Conservation (phyloP, 2,797 vertebrate genomes). For the Phrynocephalus vlangalii region DNA sequence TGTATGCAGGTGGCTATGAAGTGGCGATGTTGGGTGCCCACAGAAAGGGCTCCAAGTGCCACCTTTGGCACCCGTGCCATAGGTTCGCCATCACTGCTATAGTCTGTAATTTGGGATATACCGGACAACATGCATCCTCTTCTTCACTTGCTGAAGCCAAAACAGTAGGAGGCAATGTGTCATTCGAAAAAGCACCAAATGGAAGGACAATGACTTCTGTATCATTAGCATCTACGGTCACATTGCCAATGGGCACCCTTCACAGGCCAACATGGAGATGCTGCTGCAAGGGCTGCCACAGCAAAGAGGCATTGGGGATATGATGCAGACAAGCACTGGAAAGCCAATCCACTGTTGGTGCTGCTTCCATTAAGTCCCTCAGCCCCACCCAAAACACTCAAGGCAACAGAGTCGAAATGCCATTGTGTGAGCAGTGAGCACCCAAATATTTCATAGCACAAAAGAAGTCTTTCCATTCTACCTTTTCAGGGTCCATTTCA, state of each 20-base stretch:
- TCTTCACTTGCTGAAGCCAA: too few relatives aligned
- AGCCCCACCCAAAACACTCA: neutral
- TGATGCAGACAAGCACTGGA: neutral
- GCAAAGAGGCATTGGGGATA: neutral
- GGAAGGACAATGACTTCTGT: neutral
- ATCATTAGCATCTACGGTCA: neutral
- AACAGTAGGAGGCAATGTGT: neutral
- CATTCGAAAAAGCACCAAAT: neutral
- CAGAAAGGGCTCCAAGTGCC: too few relatives aligned
- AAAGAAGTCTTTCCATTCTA: too few relatives aligned
- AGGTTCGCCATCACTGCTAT: neutral
- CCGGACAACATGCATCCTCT: neutral
- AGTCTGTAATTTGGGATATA: neutral
- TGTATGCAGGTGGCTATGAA: too few relatives aligned
- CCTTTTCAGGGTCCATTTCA: too few relatives aligned
- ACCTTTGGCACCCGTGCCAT: too few relatives aligned
- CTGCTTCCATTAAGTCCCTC: neutral
- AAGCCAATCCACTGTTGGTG: neutral
- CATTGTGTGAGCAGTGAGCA: too few relatives aligned
- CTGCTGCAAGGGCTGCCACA: neutral
- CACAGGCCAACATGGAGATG: neutral
- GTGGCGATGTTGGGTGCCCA: too few relatives aligned
- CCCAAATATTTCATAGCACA: too few relatives aligned
- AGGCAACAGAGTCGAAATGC: too few relatives aligned
- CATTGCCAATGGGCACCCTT: too few relatives aligned